These are phyloP conservation scores for Drosophila erecta DNA, from an alignment of 1,140 invertebrate genomes.

Conservation along the genomic window DNA sequence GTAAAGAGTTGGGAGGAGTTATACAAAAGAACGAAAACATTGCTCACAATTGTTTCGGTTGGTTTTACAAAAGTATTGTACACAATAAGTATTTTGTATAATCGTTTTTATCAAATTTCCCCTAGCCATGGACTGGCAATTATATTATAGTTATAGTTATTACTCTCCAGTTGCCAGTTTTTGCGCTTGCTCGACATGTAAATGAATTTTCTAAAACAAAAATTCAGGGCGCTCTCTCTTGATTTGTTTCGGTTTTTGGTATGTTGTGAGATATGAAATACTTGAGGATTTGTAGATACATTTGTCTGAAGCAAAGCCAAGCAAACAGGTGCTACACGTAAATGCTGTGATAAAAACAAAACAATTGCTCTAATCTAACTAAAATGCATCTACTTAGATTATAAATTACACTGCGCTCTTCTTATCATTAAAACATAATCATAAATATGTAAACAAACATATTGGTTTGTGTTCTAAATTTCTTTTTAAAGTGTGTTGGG, in stretches of 20 bases:
- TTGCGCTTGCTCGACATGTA: slow-evolving; percentile 61
- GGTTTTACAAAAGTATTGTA: slow-evolving; percentile 72
- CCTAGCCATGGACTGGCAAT: slow-evolving; percentile 31
- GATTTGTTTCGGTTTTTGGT: slow-evolving; percentile 35
- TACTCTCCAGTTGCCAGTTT: slow-evolving; percentile 45
- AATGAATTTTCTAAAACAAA: slow-evolving; percentile 81
- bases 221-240: slow-evolving; percentile 59
- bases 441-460: slow-evolving; percentile 22
- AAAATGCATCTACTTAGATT: slow-evolving; percentile 55
- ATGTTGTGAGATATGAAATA: slow-evolving; percentile 64
- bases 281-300: slow-evolving; percentile 54
- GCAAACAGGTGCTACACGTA: slow-evolving; percentile 46
- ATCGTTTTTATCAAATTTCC: slow-evolving; percentile 40
- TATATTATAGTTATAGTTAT: slow-evolving; percentile 30
- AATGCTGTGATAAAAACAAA: slow-evolving; percentile 59
- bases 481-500: slow-evolving; percentile 32
- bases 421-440: slow-evolving; percentile 39
- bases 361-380: slow-evolving; percentile 50
- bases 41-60: slow-evolving; percentile 48
- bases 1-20: slow-evolving; percentile 37
- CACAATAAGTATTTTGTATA: slow-evolving; percentile 61
- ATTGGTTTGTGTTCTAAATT: slow-evolving; percentile 17
- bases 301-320: slow-evolving; percentile 50
- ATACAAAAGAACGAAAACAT: slow-evolving; percentile 55
- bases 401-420: slow-evolving; percentile 40